Percentiles rank a stretch among this genome's conserved stretches.
These are phyloP conservation scores for Danio albolineatus DNA, from an alignment of 2,797 vertebrate genomes.

Conservation along the genomic window DNA sequence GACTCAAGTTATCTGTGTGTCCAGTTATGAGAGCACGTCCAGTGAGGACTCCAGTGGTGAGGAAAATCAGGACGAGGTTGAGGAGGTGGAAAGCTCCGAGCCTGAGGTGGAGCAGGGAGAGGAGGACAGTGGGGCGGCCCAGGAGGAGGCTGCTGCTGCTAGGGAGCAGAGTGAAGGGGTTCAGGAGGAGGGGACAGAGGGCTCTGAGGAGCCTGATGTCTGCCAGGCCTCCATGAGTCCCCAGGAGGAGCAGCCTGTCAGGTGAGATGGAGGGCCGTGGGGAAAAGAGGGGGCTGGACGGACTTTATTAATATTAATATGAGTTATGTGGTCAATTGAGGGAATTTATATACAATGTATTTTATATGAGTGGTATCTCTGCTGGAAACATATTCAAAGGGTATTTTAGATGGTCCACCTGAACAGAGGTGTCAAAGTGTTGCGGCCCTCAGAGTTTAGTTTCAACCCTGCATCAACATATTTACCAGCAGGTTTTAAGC, in stretches of 20 bases:
- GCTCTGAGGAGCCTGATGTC: slow-evolving; percentile 60
- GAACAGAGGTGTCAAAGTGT: too few species aligned
- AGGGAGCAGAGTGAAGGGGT: slow-evolving; percentile 61
- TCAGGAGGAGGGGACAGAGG: slow-evolving; percentile 61
- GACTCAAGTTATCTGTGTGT: slow-evolving; percentile 52
- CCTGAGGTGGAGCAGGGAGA: slow-evolving; percentile 62
- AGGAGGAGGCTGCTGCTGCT: slow-evolving; percentile 62
- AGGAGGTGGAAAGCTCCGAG: slow-evolving; percentile 77
- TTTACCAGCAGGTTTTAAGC: too few species aligned
- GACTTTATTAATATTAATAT: not conserved
- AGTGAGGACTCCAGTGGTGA: slow-evolving; percentile 95
- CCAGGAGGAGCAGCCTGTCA: slow-evolving; percentile 69
- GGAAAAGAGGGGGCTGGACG: not conserved
- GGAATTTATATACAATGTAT: not conserved
- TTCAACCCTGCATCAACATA: too few species aligned
- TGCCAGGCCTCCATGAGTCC: slow-evolving; percentile 64
- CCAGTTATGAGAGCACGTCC: slow-evolving; percentile 94
- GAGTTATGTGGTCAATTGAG: not conserved
- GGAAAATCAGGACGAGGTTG: slow-evolving; percentile 81
- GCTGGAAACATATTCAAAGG: too few species aligned
- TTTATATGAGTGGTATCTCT: not conserved
- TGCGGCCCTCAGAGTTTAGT: too few species aligned
- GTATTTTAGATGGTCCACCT: too few species aligned
- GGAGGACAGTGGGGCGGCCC: slow-evolving; percentile 36
- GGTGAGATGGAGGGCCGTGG: slow-evolving; percentile 70